These are phyloP conservation scores for Bubalus kerabau DNA, from an alignment of 2,113 vertebrate genomes.

Conservation along the genomic window DNA sequence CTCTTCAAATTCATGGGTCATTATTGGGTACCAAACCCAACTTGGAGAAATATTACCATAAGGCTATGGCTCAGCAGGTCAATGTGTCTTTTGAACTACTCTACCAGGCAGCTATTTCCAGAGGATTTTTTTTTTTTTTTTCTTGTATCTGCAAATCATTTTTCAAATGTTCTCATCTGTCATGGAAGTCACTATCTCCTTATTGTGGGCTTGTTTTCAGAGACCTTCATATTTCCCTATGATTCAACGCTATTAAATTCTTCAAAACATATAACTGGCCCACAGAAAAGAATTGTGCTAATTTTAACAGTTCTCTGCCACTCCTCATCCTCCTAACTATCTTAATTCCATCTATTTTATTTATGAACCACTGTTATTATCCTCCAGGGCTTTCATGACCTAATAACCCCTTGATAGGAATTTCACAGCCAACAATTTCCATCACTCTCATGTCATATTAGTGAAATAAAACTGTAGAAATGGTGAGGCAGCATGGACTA, in stretches of 20 bases:
- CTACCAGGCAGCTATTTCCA: not conserved
- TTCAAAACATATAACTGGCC: not conserved
- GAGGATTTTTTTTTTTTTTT: not conserved
- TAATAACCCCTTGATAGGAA: not conserved
- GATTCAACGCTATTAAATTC: not conserved
- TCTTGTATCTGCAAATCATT: not conserved
- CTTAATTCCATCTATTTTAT: slow-evolving; percentile 23
- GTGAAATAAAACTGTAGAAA: not conserved
- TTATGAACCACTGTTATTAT: not conserved
- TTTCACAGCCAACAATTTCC: not conserved
- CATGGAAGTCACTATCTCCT: not conserved
- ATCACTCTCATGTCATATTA: not conserved
- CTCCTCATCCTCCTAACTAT: not conserved
- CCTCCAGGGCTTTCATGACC: not conserved
- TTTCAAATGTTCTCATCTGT: not conserved
- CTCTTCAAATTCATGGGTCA: not conserved
- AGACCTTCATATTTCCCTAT: slow-evolving; percentile 5
- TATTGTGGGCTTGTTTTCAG: not conserved
- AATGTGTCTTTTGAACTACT: not conserved
- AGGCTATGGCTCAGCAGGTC: not conserved
- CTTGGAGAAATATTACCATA: not conserved
- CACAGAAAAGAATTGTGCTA: not conserved
- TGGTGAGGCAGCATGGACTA: not conserved
- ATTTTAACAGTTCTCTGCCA: not conserved
- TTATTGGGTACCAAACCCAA: not conserved